Base-by-base conservation (phyloP, 2,797 vertebrate species). In the Enteromius viviparus region DNA sequence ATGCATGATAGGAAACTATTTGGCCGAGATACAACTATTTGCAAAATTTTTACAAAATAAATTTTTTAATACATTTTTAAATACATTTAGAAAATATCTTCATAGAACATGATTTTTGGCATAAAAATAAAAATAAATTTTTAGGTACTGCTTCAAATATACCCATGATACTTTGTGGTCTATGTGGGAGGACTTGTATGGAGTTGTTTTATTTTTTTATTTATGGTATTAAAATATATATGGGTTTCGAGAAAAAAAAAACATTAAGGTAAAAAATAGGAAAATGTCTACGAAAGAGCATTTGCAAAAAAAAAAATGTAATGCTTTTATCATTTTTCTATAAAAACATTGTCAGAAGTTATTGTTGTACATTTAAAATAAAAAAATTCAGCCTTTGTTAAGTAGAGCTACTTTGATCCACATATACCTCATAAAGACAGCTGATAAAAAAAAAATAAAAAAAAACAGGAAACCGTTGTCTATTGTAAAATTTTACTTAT, bases 401-500 rank as follows among this genome's bases (percentile, higher is more conserved):
- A 37, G 14, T 17, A 26, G 15, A 14, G 40, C 32, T 23, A 8
- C 7, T 76, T 4, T 60, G 7, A 60, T 60, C 9, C n/a, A 76
- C 47, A 34, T 51, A 51, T 11, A 10, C 7, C 1, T 26, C 14
- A 29, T n/a, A 37, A 47, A 2, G 42, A 49, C 21, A 40, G 78
- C 1, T n/a, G 14, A 51, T 40, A 3, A 51, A 82, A 70, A 3
- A 51, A 82, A 70, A 34, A 69, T 3, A 88, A 32, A 42, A 37
- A 34, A 3, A 37, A 7, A 37, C 7, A 55, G 32, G 75, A 71
- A 45, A 26, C 9, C 26, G 32, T 34, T 34, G 47, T 88, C 88
- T 89, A 87, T 76, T 88, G 94, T 95, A 95, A 96, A 95, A 96
- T 94, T 96, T 95, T 96, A 96, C 95, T 96, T 96, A 96, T 95